These are phyloP conservation scores for Theretra japonica DNA, from an alignment of 2,888 invertebrate genomes.

Conservation along the genomic window DNA sequence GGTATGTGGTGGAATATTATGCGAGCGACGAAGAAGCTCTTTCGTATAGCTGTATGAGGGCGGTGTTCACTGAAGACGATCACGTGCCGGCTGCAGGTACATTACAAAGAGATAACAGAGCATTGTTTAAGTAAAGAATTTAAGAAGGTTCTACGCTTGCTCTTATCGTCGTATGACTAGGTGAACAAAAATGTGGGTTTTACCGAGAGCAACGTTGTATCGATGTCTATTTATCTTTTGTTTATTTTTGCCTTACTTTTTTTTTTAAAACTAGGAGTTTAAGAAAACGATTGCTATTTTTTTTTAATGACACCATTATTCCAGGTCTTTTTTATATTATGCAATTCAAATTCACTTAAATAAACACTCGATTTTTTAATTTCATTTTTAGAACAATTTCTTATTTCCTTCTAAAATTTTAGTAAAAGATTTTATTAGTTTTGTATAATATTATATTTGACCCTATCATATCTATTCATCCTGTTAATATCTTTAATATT, in stretches of 20 bases:
- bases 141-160: neutral
- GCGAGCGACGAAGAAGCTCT: conserved; percentile 94
- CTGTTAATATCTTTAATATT: no score
- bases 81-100: conserved; percentile 72
- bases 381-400: no score
- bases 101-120: conserved; percentile 14
- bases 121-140: conserved; percentile 20
- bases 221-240: neutral
- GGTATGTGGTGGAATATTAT: conserved; percentile 95
- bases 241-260: neutral
- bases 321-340: no score
- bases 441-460: no score
- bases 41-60: conserved; percentile 93
- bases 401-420: no score
- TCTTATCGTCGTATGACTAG: conserved; percentile 1
- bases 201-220: neutral
- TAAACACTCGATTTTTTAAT: no score
- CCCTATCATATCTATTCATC: no score
- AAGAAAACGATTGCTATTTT: no score
- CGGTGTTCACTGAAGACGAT: conserved; percentile 86
- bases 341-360: no score
- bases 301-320: no score
- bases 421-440: no score
- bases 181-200: neutral
- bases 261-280: neutral